Evolutionary conservation across 2,888 invertebrate genomes (phyloP).

Genomic region (Lepidochrysops patricia): DNA sequence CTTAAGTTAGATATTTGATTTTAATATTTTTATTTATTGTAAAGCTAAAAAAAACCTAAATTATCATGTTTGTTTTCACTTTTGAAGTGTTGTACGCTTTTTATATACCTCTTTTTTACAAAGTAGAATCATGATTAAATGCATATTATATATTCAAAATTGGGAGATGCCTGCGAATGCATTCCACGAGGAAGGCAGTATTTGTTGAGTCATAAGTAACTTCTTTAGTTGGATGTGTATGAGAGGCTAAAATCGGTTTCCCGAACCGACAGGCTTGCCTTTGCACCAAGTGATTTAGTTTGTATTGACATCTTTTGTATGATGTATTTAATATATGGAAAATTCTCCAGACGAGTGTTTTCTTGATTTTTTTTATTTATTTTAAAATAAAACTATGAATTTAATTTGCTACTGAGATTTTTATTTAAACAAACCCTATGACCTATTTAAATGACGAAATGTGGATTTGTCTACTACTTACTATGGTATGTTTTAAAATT

Average conservation of each 20-base stretch:
- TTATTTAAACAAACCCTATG: conserved; percentile 21
- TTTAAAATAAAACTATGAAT: conserved; percentile 74
- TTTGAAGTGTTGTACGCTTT: conserved; percentile 70
- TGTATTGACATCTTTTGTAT: conserved; percentile 74
- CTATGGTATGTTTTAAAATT: no score
- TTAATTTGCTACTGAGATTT: conserved; percentile 62
- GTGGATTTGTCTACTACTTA: no score
- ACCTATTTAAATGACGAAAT: no score
- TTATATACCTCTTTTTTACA: conserved; percentile 67
- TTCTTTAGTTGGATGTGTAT: conserved; percentile 54
- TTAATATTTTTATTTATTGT: conserved; percentile 68
- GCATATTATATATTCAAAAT: conserved; percentile 53
- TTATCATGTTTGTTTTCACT: conserved; percentile 62
- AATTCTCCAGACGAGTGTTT: conserved; percentile 68
- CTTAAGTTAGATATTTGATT: conserved; percentile 66
- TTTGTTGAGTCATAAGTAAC: conserved; percentile 52
- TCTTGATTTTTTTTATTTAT: conserved; percentile 72
- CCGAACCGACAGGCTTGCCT: conserved; percentile 70
- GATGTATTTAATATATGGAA: conserved; percentile 71
- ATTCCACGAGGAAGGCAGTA: conserved; percentile 58
- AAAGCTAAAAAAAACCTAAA: conserved; percentile 53
- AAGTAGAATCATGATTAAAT: conserved; percentile 71
- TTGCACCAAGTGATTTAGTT: conserved; percentile 76
- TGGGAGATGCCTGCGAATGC: conserved; percentile 55
- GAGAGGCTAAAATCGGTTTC: conserved; percentile 69